Base-by-base conservation (phyloP, 2,888 invertebrate species). In the Dichetophora obliterata region DNA sequence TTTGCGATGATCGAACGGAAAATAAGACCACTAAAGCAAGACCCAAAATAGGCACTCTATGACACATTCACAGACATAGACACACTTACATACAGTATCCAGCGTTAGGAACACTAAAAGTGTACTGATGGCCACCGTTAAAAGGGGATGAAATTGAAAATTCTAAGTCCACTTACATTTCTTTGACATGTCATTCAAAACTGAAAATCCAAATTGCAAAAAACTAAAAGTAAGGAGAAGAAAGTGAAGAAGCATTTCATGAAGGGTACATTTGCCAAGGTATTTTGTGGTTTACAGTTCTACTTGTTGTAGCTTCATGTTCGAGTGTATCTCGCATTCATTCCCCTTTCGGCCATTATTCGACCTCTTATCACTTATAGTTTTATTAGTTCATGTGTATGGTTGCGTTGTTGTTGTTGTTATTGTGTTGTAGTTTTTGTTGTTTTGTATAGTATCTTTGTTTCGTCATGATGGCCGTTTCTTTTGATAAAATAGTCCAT, bases 401-500 rank as follows among this genome's bases (percentile, higher is more conserved):
- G 59, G 27, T 31, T 31, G 31, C 31, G 50, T 27, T 54, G 31
- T 70, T 34, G 37, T 57, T 70, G 43, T 14, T 71, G 57, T 71
- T 57, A 31, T 34, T 61, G 61, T 24, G 24, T 59, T 16, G 54
- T 52, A 22, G 52, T 59, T 71, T 43, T 57, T 48, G 37, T 43
- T 59, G 72, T 24, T 72, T 50, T 24, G 27, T 22, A 6, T 24
- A n/a, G n/a, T 31, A 31, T 24, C 48, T 11, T 65, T 52, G 65
- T 52, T 52, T 34, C 31, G 27, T 54, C 66, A 74, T 74, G 66
- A 74, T 74, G 74, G 74, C 74, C 74, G 66, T 48, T 61, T 54
- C 65, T 31, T 34, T 48, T 66, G 74, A 74, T 74, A 74, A 54
- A 66, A n/a, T 16, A 76, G 66, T 68, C 76, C 76, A 76, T 76